These are phyloP conservation scores for Chrysochloris asiatica DNA, from an alignment of 2,113 vertebrate species.

Conservation along the genomic window DNA sequence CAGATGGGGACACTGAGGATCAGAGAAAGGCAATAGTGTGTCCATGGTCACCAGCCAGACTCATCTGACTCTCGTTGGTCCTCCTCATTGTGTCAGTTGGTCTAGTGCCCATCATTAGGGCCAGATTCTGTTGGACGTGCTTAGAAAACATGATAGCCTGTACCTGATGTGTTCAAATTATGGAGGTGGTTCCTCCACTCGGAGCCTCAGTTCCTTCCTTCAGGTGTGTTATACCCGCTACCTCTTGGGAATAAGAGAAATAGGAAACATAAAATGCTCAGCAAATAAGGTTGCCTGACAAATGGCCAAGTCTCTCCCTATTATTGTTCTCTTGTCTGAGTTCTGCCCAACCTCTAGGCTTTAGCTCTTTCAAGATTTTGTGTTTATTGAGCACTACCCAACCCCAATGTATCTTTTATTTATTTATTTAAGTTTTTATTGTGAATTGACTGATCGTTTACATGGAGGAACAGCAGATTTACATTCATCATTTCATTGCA, in stretches of 20 bases:
- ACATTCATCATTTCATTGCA: too few species aligned
- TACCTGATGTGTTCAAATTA: background rate
- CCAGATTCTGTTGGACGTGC: background rate
- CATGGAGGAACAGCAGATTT: too few species aligned
- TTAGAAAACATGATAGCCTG: background rate
- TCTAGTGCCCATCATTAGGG: background rate
- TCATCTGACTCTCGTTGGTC: background rate
- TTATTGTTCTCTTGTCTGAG: background rate
- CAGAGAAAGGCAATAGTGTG: background rate
- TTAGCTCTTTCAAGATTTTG: background rate
- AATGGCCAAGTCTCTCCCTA: background rate
- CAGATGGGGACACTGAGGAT: background rate
- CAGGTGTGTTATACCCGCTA: too few species aligned
- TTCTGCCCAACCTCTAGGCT: background rate
- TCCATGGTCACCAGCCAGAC: background rate
- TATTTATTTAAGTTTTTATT: too few species aligned
- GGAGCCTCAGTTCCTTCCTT: slow-evolving; percentile 10
- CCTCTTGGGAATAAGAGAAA: background rate
- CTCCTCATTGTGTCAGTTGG: background rate
- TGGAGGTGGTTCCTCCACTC: background rate
- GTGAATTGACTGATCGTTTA: too few species aligned
- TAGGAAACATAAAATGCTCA: background rate
- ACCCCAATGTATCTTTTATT: too few species aligned
- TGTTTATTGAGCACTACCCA: too few species aligned
- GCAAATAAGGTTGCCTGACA: background rate